Evolutionary conservation across 2,113 vertebrate species (phyloP), one percentile per base, ranked within the genome.

Genomic region (Calidris pygmaea): DNA sequence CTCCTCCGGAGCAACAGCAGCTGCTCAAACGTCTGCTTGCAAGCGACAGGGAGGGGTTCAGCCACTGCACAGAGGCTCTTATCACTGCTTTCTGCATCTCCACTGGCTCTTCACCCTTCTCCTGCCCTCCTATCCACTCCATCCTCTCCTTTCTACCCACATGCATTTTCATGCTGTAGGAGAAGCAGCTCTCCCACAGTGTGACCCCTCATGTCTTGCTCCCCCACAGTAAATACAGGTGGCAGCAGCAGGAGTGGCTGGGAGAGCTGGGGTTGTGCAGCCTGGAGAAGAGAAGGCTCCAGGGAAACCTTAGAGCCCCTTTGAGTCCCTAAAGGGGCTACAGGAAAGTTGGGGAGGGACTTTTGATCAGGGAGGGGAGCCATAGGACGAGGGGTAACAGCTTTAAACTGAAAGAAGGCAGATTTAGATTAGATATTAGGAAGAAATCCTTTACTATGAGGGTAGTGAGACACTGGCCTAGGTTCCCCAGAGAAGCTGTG

Each of bases 131-230:
- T 35, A 4, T 14, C n/a, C 39, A 17, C 9, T 24, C 35, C 43
- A 27, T 26, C 45, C 10, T 48, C 45, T 78, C 26, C 62, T 65
- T 56, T 47, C 41, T 34, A 15, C 35, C 19, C 35, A 13, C 2
- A 0, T 8, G 22, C 27, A 22, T 8, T 86, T 55, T 68, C 2
- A 1, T 13, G 15, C 72, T 59, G 37, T 3, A 35, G 17, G 8
- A 34, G 20, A 30, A 18, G 34, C 29, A 62, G 82, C 16, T 86
- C 23, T 24, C 20, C 47, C 20, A 30, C 22, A 18, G 14, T 2
- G 12, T 34, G 43, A 37, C 12, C 65, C 35, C 4, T 48, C 0
- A 0, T 60, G 52, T 39, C 71, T 62, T 65, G 1, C 15, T 50
- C 23, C 4, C 12, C 23, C 7, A 4, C 22, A 75, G 37, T 9